Evolutionary conservation across 1,140 invertebrate species (phyloP).

Genomic region (Drosophila watanabei): DNA sequence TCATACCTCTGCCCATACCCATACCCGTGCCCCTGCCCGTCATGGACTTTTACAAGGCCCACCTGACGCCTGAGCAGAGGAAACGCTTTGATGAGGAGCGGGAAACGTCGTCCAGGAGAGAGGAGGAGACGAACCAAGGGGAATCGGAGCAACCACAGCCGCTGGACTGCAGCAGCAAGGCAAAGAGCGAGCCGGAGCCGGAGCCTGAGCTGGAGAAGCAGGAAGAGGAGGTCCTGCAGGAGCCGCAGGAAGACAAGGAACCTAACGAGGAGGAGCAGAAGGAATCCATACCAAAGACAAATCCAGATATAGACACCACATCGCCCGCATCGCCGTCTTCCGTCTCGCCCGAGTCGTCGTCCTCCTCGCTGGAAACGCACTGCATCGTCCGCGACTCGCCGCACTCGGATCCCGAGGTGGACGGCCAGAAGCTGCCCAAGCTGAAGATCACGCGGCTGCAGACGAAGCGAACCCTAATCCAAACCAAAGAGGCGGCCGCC

Average conservation of each 20-base stretch:
- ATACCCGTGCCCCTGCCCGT: conserved; percentile 93
- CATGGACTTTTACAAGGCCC: conserved; percentile 87
- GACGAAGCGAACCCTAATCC: conserved; percentile 86
- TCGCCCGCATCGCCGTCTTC: conserved; percentile 42
- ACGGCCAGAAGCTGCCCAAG: conserved; percentile 87
- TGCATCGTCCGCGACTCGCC: conserved; percentile 59
- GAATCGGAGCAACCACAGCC: conserved; percentile 67
- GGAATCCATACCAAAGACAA: conserved; percentile 73
- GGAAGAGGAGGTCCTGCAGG: neutral
- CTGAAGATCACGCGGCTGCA: conserved; percentile 88
- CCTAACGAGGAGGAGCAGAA: conserved; percentile 9
- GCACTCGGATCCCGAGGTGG: conserved; percentile 35
- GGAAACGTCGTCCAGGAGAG: conserved; percentile 24
- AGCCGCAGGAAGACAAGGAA: conserved; percentile 7
- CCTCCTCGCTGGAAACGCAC: conserved; percentile 52
- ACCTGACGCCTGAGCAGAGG: conserved; percentile 72
- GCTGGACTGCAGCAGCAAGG: conserved; percentile 86
- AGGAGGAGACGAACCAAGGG: too few relatives aligned
- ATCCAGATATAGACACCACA: conserved; percentile 21
- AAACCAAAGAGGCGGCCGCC: conserved; percentile 84
- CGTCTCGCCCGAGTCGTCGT: conserved; percentile 25
- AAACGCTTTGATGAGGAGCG: conserved; percentile 64
- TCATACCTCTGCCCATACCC: conserved; percentile 93
- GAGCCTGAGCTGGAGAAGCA: conserved; percentile 12
- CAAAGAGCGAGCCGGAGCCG: conserved; percentile 62